A percentile compares a stretch with the other conserved stretches of the same genome.
Evolutionary conservation across 92 coral and sea anemone species (phyloP).

Genomic region (Bergia sp.): DNA sequence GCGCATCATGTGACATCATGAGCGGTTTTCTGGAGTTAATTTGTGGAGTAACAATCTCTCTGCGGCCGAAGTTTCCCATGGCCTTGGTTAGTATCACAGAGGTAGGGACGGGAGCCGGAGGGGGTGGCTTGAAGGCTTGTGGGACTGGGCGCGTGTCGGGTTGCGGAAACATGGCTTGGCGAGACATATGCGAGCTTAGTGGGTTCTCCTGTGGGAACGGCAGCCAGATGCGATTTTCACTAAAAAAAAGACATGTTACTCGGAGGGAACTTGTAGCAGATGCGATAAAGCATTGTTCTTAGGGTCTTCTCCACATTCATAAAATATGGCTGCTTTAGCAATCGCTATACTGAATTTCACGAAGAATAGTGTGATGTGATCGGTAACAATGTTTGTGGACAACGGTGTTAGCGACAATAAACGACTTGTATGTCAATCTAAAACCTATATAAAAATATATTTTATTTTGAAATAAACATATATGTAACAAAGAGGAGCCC

Average conservation of each 20-base stretch:
- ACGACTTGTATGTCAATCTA: too few relatives aligned
- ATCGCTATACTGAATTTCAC: too few relatives aligned
- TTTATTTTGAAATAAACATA: too few relatives aligned
- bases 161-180: constrained; percentile 95
- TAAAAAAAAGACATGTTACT: constrained; percentile 30
- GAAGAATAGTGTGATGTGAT: too few relatives aligned
- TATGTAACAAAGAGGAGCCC: too few relatives aligned
- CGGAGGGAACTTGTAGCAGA: too few relatives aligned
- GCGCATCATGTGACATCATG: constrained; percentile 44
- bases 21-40: constrained; percentile 44
- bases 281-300: too few relatives aligned
- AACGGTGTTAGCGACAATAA: too few relatives aligned
- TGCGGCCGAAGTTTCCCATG: constrained; percentile 97
- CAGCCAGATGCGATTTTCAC: constrained; percentile 72
- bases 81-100: constrained; percentile 85
- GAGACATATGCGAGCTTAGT: constrained; percentile 93
- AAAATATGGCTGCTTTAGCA: too few relatives aligned
- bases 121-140: constrained; percentile 41
- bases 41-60: constrained; percentile 74
- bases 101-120: constrained; percentile 70
- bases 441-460: too few relatives aligned
- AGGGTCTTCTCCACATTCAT: too few relatives aligned
- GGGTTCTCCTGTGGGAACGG: constrained; percentile 97
- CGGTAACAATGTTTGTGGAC: too few relatives aligned
- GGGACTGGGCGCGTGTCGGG: constrained; percentile 60